phyloP scores from a whole-genome alignment of 2,888 invertebrate species.

The Drosophila siamana region DNA sequence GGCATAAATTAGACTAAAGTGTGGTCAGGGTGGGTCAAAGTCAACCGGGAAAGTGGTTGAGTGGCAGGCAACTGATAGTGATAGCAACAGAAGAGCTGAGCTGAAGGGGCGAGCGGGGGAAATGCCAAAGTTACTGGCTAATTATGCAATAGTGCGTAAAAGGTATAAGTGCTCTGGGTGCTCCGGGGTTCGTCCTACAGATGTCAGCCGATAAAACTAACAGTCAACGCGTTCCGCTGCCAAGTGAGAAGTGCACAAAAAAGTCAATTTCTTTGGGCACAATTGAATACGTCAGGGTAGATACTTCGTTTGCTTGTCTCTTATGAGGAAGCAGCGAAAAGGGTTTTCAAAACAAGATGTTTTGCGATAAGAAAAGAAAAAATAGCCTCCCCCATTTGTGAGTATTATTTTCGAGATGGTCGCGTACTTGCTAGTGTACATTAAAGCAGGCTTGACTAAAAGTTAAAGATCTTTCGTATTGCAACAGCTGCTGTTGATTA shows the following conservation, averaged over 20 bases:
- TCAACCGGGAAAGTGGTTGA: constrained; percentile 49
- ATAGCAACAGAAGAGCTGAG: constrained; percentile 24
- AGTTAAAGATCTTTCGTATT: neutral
- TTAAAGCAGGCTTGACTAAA: neutral
- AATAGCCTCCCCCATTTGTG: no score
- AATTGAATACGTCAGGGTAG: constrained; percentile 30
- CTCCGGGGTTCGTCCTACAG: constrained; percentile 27
- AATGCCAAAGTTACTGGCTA: constrained; percentile 57
- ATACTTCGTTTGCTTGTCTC: constrained; percentile 3
- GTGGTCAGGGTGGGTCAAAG: constrained; percentile 66
- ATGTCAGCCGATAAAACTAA: constrained; percentile 27
- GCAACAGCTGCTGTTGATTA: neutral
- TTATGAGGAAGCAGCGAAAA: neutral
- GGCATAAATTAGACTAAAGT: constrained; percentile 80
- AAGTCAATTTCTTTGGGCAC: constrained; percentile 42
- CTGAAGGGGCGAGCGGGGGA: constrained; percentile 4
- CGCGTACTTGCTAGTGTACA: constrained; percentile 3
- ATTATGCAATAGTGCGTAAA: constrained; percentile 72
- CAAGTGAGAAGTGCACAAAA: constrained; percentile 32
- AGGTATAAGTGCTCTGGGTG: constrained; percentile 40
- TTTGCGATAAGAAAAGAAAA: constrained; percentile 16
- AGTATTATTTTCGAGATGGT: no score
- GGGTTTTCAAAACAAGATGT: constrained; percentile 24
- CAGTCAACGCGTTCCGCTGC: constrained; percentile 6
- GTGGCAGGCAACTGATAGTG: constrained; percentile 61